Evolutionary conservation across 1,140 invertebrate genomes (phyloP), one percentile per base, ranked within the genome.

Genomic region (Nymphalis io): DNA sequence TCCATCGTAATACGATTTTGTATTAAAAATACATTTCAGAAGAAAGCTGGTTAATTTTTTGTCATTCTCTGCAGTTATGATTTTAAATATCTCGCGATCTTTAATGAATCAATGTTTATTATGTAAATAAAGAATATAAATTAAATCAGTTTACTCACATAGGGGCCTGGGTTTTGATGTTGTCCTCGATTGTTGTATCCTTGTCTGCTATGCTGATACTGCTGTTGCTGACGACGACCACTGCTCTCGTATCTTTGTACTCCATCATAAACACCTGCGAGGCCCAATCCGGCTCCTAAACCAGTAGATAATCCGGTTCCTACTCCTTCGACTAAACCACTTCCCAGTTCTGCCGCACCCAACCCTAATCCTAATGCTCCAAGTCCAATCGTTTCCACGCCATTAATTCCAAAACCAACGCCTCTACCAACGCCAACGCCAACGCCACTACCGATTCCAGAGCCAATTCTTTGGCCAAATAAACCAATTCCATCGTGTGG

Each of bases 161-260:
- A 8, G 2, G 27, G 27, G 5, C 6, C 27, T 33, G 2, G 5
- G 27, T 33, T 8, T 33, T 4, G 27, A 33, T 8, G 27, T 33
- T 33, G 27, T 5, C 27, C 27, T 33, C 3, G 27, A 33, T 8
- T 33, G 2, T 33, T 33, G 27, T 33, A 33, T 33, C 27, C 27
- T 33, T 33, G 27, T 5, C 10, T 33, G 4, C 3, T 8, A 33
- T 8, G 27, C 10, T 8, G 27, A 5, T 33, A 8, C 27, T 33
- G 27, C 15, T 33, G 48, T 18, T 71, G 5, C 42, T 33, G 16
- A 27, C 61, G 48, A 27, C 20, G 42, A 8, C 48, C 27, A 16
- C 58, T 57, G 40, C 61, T 57, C 15, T 20, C 39, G 63, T n/a
- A n/a, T n/a, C 33, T 57, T 39, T 46, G 23, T 18, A 6, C 20